These are phyloP conservation scores for Calephelis perditalis DNA, from an alignment of 2,888 invertebrate species.

Conservation along the genomic window DNA sequence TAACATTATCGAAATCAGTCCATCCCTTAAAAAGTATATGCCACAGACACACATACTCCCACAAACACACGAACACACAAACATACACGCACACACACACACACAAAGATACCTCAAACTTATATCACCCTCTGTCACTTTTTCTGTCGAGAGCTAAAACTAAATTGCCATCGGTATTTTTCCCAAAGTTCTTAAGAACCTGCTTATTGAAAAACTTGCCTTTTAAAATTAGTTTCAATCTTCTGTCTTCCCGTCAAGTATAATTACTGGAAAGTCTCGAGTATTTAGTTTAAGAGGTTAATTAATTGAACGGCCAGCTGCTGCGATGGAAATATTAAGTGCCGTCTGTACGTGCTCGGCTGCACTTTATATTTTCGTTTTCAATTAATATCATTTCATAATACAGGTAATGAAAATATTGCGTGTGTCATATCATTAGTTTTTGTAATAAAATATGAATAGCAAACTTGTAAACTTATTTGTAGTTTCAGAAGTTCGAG, in stretches of 20 bases:
- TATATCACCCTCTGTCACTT: too few species aligned
- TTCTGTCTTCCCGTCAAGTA: slow-evolving; percentile 20
- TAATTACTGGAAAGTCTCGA: slow-evolving; percentile 39
- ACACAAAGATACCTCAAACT: too few species aligned
- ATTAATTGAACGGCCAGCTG: slow-evolving; percentile 42
- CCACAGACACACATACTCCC: too few species aligned
- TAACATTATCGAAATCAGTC: too few species aligned
- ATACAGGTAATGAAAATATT: not conserved
- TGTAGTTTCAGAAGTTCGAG: too few species aligned
- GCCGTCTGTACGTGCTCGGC: slow-evolving; percentile 20
- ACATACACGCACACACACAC: too few species aligned
- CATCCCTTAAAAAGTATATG: too few species aligned
- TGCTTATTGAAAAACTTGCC: not conserved
- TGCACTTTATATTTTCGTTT: slow-evolving; percentile 6
- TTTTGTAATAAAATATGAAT: too few species aligned
- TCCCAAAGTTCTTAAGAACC: not conserved
- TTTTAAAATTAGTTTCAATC: slow-evolving; percentile 15
- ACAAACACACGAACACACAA: too few species aligned
- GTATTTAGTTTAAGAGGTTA: slow-evolving; percentile 57
- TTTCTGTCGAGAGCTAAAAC: too few species aligned
- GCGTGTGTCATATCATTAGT: not conserved
- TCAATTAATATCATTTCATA: not conserved
- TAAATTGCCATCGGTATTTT: not conserved
- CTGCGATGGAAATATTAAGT: slow-evolving; percentile 19
- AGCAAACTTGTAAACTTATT: too few species aligned